Evolutionary conservation across 2,113 vertebrate species (phyloP).

Genomic region (Ancistrus triradiatus): DNA sequence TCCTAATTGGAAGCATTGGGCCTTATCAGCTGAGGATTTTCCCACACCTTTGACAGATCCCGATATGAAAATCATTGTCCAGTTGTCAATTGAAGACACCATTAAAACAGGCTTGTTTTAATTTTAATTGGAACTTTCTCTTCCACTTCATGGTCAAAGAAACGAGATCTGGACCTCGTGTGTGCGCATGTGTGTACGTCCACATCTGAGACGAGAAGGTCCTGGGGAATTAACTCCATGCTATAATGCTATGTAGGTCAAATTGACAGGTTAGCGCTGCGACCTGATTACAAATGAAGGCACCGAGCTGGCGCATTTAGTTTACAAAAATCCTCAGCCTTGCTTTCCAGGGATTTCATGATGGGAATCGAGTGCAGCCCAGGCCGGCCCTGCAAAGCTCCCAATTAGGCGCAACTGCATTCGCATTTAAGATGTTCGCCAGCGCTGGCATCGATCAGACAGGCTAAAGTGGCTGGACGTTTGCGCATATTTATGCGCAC

Average conservation of each 20-base stretch:
- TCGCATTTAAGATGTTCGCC: constrained; percentile 73
- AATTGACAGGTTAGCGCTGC: constrained; percentile 57
- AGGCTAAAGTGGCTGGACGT: constrained; percentile 65
- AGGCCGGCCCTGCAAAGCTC: constrained; percentile 67
- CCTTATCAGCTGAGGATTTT: constrained; percentile 98
- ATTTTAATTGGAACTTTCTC: constrained; percentile 93
- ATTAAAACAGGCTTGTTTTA: constrained; percentile 93
- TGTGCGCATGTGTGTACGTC: constrained; percentile 29
- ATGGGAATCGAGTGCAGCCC: constrained; percentile 61
- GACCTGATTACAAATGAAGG: constrained; percentile 64
- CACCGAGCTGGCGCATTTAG: constrained; percentile 53
- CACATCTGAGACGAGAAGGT: constrained; percentile 23
- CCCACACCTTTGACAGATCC: constrained; percentile 98
- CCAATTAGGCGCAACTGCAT: constrained; percentile 77
- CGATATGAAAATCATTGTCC: constrained; percentile 99
- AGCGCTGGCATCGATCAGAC: constrained; percentile 69
- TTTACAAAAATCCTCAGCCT: constrained; percentile 60
- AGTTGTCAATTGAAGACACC: constrained; percentile 99
- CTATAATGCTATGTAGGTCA: constrained; percentile 68
- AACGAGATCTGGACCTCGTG: constrained; percentile 37
- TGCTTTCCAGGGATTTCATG: constrained; percentile 64
- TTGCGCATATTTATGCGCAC: constrained; percentile 70
- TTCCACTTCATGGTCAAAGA: constrained; percentile 64
- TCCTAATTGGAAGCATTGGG: constrained; percentile 99
- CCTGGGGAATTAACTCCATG: constrained; percentile 47